Conservation (phyloP, 2,888 invertebrate species). For the Pharmacophagus antenor region DNA sequence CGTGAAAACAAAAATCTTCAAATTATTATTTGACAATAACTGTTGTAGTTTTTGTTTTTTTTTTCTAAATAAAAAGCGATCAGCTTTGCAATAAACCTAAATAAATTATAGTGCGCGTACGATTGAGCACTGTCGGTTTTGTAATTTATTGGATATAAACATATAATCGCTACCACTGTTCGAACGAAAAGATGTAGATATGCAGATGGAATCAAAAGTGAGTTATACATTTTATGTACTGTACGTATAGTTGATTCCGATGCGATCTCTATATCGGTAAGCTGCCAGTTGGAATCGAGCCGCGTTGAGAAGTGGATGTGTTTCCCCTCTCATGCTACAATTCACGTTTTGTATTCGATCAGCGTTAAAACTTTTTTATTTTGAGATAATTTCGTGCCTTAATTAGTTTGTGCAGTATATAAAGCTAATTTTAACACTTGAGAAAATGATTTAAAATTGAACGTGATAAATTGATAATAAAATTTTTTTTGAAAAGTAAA, state of each 20-base stretch:
- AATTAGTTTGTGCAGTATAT: background rate
- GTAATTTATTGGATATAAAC: slow-evolving; percentile 12
- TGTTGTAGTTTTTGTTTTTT: too few relatives aligned
- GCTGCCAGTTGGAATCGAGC: slow-evolving; percentile 54
- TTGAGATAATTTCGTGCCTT: background rate
- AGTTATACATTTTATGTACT: slow-evolving; percentile 28
- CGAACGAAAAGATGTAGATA: slow-evolving; percentile 15
- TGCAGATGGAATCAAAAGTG: slow-evolving; percentile 28
- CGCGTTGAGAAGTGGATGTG: slow-evolving; percentile 54
- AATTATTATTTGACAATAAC: background rate
- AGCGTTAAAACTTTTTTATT: slow-evolving; percentile 32
- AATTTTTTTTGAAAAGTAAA: slow-evolving; percentile 30
- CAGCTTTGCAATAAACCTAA: slow-evolving; percentile 2
- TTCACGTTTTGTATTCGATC: slow-evolving; percentile 53
- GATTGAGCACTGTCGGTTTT: background rate
- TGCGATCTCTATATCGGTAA: slow-evolving; percentile 31
- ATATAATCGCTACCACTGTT: slow-evolving; percentile 15
- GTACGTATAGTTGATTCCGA: slow-evolving; percentile 29
- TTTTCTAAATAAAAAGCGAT: background rate
- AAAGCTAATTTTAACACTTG: background rate
- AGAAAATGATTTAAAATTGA: slow-evolving; percentile 17
- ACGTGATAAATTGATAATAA: slow-evolving; percentile 27
- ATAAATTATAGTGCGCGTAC: slow-evolving; percentile 1
- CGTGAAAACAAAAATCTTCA: background rate
- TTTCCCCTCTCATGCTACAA: slow-evolving; percentile 37